phyloP scores from a whole-genome alignment of 2,797 vertebrate species.

The Bradypodion pumilum region DNA sequence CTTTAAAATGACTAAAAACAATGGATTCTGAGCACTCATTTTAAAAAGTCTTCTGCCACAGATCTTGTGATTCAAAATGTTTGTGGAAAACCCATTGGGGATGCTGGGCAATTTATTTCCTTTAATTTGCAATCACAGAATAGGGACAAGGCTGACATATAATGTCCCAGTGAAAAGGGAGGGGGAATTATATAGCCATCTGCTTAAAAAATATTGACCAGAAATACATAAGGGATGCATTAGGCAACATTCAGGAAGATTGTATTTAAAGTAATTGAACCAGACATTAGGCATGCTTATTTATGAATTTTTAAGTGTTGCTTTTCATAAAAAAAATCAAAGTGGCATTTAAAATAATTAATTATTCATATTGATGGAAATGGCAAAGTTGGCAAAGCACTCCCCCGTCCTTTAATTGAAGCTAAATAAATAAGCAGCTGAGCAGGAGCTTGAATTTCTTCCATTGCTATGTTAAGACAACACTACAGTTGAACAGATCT shows the following conservation, averaged over 20 bases:
- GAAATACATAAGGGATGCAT: constrained; percentile 58
- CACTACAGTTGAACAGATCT: constrained; percentile 23
- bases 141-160: constrained; percentile 58
- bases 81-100: constrained; percentile 16
- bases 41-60: constrained; percentile 30
- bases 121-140: constrained; percentile 47
- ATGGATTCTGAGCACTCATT: constrained; percentile 43
- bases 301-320: constrained; percentile 75
- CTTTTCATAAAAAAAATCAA: constrained; percentile 71
- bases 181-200: constrained; percentile 55
- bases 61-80: constrained; percentile 50
- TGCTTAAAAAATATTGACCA: constrained; percentile 61
- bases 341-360: constrained; percentile 69
- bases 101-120: constrained; percentile 42
- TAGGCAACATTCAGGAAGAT: constrained; percentile 57
- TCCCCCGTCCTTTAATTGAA: constrained; percentile 55
- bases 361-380: constrained; percentile 72
- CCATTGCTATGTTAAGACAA: constrained; percentile 19
- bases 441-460: constrained; percentile 39
- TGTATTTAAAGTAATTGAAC: constrained; percentile 67
- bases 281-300: constrained; percentile 67
- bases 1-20: constrained; percentile 40
- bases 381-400: constrained; percentile 59
- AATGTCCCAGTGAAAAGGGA: constrained; percentile 34
- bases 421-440: constrained; percentile 54